Evolutionary conservation across 2,888 invertebrate genomes (phyloP).

Genomic region (Athripsodes cinereus): DNA sequence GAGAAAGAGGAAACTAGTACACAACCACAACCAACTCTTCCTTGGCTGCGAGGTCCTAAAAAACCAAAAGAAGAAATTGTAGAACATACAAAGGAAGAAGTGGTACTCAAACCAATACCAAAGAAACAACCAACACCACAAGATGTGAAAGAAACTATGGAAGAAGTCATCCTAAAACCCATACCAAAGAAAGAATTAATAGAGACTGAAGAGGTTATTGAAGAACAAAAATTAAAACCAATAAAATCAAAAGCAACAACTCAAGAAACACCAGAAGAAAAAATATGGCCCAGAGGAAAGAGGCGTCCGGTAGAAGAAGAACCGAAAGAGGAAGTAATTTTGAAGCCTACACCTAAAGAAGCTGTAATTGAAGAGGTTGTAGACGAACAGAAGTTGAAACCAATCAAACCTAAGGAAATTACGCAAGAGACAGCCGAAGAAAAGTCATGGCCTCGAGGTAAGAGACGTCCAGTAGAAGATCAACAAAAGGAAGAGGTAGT

Average conservation of each 20-base stretch:
- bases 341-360: conserved; percentile 32
- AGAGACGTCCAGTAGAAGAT: conserved; percentile 36
- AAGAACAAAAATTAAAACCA: conserved; percentile 35
- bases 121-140: conserved; percentile 29
- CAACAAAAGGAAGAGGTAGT: conserved; percentile 30
- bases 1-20: not conserved
- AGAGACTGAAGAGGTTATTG: conserved; percentile 32
- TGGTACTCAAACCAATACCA: conserved; percentile 26
- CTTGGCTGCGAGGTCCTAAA: not conserved
- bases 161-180: conserved; percentile 37
- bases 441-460: conserved; percentile 32
- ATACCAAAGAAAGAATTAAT: conserved; percentile 35
- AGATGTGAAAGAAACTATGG: conserved; percentile 34
- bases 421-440: conserved; percentile 29
- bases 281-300: conserved; percentile 34
- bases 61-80: conserved; percentile 14
- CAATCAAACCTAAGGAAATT: conserved; percentile 21
- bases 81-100: conserved; percentile 28
- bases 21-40: not conserved
- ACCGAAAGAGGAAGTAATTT: conserved; percentile 33
- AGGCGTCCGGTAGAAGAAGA: conserved; percentile 36
- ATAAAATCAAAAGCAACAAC: conserved; percentile 39
- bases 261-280: conserved; percentile 32
- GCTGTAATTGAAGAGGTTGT: conserved; percentile 29
- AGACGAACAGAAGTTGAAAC: conserved; percentile 36